These are phyloP conservation scores for Caradrina clavipalpis DNA, from an alignment of 2,888 invertebrate genomes.

Conservation along the genomic window DNA sequence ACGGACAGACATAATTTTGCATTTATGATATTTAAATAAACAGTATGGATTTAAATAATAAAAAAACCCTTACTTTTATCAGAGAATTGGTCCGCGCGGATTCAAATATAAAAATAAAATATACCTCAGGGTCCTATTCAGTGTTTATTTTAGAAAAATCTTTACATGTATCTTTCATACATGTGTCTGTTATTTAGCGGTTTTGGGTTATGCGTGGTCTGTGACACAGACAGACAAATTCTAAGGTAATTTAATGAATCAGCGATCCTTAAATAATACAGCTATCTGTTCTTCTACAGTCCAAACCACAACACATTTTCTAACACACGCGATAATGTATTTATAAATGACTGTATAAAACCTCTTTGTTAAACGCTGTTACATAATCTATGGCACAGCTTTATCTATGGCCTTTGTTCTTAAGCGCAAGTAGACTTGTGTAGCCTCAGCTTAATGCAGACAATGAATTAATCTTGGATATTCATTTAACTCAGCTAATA, in stretches of 20 bases:
- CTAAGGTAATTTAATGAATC: not conserved
- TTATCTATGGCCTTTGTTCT: slow-evolving; percentile 53
- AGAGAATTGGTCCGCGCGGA: too few relatives aligned
- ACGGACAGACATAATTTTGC: too few relatives aligned
- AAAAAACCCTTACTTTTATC: too few relatives aligned
- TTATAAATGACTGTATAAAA: slow-evolving; percentile 33
- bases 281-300: not conserved
- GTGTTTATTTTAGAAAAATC: not conserved
- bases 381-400: slow-evolving; percentile 28
- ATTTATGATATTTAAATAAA: too few relatives aligned
- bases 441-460: slow-evolving; percentile 42
- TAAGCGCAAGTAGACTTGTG: slow-evolving; percentile 31
- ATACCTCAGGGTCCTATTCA: not conserved
- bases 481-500: slow-evolving; percentile 47
- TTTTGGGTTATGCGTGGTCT: not conserved
- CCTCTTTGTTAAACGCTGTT: slow-evolving; percentile 47
- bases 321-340: slow-evolving; percentile 8
- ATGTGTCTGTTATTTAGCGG: slow-evolving; percentile 6
- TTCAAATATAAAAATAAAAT: not conserved
- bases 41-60: too few relatives aligned
- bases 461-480: slow-evolving; percentile 55
- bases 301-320: slow-evolving; percentile 1
- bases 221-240: not conserved
- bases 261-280: not conserved
- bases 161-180: slow-evolving; percentile 6